Conservation (phyloP, 1,140 invertebrate genomes). For the Armadillidium nasatum region DNA sequence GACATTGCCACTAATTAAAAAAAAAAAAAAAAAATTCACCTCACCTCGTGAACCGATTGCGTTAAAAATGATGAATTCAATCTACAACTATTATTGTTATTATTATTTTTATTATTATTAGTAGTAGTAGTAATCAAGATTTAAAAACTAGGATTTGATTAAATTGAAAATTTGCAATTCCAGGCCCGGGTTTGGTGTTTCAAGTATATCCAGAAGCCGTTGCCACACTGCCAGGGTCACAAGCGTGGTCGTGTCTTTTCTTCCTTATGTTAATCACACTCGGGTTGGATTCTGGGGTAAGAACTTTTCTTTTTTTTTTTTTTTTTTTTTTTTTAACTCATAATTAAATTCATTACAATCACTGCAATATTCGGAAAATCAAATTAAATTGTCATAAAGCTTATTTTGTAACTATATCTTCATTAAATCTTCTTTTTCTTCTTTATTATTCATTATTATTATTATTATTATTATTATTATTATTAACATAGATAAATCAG, state of each 20-base stretch:
- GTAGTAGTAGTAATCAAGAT: not conserved
- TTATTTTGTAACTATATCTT: no score
- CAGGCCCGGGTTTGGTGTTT: constrained; percentile 80
- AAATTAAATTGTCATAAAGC: no score
- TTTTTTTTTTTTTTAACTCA: no score
- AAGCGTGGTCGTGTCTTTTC: constrained; percentile 84
- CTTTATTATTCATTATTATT: no score
- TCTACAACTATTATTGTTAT: not conserved
- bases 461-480: no score
- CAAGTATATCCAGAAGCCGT: constrained; percentile 89
- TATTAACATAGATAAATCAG: no score
- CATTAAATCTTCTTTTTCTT: no score
- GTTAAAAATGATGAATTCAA: not conserved
- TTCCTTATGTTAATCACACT: constrained; percentile 90
- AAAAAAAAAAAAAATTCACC: no score
- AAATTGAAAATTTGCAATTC: constrained; percentile 26
- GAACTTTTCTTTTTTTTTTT: constrained; percentile 45
- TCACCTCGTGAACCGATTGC: no score
- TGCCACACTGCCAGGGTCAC: constrained; percentile 75
- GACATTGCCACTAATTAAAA: no score
- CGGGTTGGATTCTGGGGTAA: constrained; percentile 84
- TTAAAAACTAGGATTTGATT: not conserved
- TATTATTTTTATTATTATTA: not conserved
- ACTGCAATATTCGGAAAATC: no score
- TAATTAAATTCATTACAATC: no score